A percentile compares a stretch with the other conserved stretches of the same genome.
Conservation (phyloP, 1,140 invertebrate genomes). For the Oscheius sp. region DNA sequence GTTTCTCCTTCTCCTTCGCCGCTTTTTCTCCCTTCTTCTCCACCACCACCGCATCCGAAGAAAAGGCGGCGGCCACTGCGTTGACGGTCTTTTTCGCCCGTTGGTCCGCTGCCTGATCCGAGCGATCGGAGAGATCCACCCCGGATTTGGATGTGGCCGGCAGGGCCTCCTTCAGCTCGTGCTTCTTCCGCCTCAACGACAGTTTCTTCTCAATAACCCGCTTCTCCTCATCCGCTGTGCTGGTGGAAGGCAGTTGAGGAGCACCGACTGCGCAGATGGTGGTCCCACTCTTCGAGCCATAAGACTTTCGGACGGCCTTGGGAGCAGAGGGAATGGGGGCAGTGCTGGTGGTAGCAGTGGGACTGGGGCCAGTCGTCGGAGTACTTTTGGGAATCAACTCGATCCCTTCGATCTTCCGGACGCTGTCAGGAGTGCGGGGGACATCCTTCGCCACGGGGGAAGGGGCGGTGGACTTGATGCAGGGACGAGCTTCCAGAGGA, state of each 20-base stretch:
- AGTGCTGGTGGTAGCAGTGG: neutral
- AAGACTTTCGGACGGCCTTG: constrained; percentile 28
- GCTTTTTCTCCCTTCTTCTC: neutral
- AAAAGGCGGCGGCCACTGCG: constrained; percentile 42
- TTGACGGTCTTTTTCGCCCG: constrained; percentile 36
- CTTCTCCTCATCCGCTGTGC: constrained; percentile 5
- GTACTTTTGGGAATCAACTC: constrained; percentile 14
- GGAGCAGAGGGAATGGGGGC: constrained; percentile 23
- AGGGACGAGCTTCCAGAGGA: neutral
- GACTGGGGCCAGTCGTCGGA: neutral
- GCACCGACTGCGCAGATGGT: constrained; percentile 21
- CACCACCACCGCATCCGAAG: neutral
- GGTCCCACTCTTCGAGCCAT: constrained; percentile 19
- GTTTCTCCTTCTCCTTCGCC: constrained; percentile 14
- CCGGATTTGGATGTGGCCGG: constrained; percentile 20
- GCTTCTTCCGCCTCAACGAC: constrained; percentile 30
- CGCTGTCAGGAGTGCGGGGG: constrained; percentile 4
- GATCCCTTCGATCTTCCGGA: constrained; percentile 24
- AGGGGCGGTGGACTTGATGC: neutral
- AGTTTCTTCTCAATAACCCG: constrained; percentile 34
- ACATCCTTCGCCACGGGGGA: neutral
- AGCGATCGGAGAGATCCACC: constrained; percentile 13
- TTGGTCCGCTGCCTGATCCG: constrained; percentile 22
- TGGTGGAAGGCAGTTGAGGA: constrained; percentile 12
- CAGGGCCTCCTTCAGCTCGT: neutral